Evolutionary conservation across 2,888 invertebrate genomes (phyloP).

Genomic region (Drosophila niveifrons): DNA sequence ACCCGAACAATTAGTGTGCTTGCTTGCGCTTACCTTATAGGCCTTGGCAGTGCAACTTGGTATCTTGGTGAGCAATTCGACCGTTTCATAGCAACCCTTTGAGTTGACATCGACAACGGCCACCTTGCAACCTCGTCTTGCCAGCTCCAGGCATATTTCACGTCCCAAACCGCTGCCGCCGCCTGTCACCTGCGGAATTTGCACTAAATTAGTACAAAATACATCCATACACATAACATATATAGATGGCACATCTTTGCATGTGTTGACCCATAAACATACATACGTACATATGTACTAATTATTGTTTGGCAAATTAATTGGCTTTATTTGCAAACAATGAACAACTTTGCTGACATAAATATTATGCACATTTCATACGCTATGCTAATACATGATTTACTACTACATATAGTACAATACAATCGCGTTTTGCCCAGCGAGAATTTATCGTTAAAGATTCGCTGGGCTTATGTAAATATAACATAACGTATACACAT

Average conservation of each 20-base stretch:
- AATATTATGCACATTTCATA: constrained; percentile 7
- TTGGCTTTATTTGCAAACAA: constrained; percentile 76
- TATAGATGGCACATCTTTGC: background rate
- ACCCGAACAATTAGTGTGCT: background rate
- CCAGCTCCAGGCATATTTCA: constrained; percentile 85
- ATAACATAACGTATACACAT: constrained; percentile 6
- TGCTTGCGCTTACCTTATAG: constrained; percentile 79
- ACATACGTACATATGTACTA: constrained; percentile 5
- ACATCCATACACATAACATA: background rate
- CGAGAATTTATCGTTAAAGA: constrained; percentile 17
- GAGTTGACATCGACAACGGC: constrained; percentile 85
- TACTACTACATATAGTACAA: background rate
- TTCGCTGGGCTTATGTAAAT: background rate
- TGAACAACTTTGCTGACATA: constrained; percentile 48
- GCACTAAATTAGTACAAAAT: constrained; percentile 7
- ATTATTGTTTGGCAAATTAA: constrained; percentile 55
- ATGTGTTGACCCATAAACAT: constrained; percentile 7
- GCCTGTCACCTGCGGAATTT: constrained; percentile 84
- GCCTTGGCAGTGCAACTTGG: constrained; percentile 83
- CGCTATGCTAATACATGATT: constrained; percentile 8
- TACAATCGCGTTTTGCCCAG: constrained; percentile 2
- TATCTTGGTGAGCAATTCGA: constrained; percentile 81
- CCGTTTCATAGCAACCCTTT: constrained; percentile 83
- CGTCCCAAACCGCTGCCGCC: constrained; percentile 86
- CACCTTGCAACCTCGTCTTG: constrained; percentile 84